A percentile compares a stretch with the other conserved stretches of the same genome.
phyloP scores from a whole-genome alignment of 2,797 vertebrate species.

The Eulemur coronatus region DNA sequence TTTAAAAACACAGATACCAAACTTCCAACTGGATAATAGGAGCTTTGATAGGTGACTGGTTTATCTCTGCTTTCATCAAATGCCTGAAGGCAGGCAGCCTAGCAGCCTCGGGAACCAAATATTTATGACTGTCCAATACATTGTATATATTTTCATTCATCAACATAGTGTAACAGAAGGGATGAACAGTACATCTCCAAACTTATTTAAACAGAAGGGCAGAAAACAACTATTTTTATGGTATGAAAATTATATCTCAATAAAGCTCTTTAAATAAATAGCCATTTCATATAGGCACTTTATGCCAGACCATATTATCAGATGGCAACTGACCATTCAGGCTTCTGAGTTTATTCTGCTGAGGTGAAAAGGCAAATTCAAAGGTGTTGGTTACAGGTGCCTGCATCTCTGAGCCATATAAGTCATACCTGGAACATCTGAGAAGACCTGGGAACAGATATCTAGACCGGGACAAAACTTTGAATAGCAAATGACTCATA shows the following conservation, averaged over 20 bases:
- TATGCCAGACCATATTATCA: neutral
- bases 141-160: neutral
- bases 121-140: neutral
- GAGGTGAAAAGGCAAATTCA: constrained; percentile 68
- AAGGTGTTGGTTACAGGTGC: constrained; percentile 55
- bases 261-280: constrained; percentile 40
- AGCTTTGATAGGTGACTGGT: neutral
- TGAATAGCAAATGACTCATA: constrained; percentile 73
- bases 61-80: constrained; percentile 12
- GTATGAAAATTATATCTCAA: neutral
- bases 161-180: neutral
- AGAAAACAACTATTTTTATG: constrained; percentile 15
- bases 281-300: neutral
- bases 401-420: neutral
- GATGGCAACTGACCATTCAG: neutral
- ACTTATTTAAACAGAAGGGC: neutral
- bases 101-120: neutral
- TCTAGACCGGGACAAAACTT: constrained; percentile 41
- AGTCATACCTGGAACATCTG: constrained; percentile 56
- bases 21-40: neutral
- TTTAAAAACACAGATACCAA: neutral
- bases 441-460: constrained; percentile 39
- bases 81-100: neutral
- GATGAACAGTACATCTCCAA: neutral
- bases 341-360: constrained; percentile 27